Conservation (phyloP, 2,797 vertebrate species). For the Urocyon cinereoargenteus region DNA sequence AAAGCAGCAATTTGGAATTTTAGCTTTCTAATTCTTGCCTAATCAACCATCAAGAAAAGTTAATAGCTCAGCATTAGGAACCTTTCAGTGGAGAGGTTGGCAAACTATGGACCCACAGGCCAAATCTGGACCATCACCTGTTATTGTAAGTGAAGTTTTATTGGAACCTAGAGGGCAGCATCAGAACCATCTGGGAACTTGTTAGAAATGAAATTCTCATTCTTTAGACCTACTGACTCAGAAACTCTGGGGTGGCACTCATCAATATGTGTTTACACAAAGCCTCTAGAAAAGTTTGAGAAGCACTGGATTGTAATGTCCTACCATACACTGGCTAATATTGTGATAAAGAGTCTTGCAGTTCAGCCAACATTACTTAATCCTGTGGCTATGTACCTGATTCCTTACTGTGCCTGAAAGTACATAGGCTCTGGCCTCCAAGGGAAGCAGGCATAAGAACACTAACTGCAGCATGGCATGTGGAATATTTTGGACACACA, state of each 20-base stretch:
- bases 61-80: background rate
- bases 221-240: background rate
- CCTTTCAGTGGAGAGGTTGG: background rate
- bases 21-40: background rate
- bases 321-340: background rate
- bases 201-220: background rate
- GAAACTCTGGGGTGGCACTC: background rate
- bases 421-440: background rate
- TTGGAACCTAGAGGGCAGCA: background rate
- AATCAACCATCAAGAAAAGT: background rate
- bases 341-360: background rate
- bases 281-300: background rate
- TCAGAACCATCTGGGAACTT: background rate
- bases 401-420: background rate
- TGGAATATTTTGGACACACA: background rate
- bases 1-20: background rate
- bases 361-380: background rate
- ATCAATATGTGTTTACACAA: background rate
- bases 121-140: background rate
- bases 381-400: background rate
- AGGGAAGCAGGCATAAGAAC: background rate
- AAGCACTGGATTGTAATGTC: background rate
- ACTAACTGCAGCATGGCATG: fast-evolving
- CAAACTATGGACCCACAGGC: background rate
- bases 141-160: background rate